Evolutionary conservation across 2,888 invertebrate genomes (phyloP).

Genomic region (Molanna angustata): DNA sequence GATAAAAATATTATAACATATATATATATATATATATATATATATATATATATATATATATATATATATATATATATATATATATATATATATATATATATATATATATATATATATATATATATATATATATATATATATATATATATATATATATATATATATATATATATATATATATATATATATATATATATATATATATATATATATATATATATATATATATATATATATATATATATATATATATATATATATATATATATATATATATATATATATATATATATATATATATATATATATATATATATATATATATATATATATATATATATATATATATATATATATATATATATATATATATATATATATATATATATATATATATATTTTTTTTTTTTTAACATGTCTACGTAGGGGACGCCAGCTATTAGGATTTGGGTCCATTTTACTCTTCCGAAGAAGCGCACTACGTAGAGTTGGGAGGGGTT

Average conservation of each 20-base stretch:
- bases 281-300: conserved; percentile 7
- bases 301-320: conserved; percentile 6
- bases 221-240: conserved; percentile 7
- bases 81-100: conserved; percentile 5
- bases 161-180: conserved; percentile 7
- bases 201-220: conserved; percentile 7
- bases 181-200: conserved; percentile 7
- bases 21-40: too few relatives aligned
- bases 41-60: too few relatives aligned
- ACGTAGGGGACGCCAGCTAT: too few relatives aligned
- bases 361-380: conserved; percentile 7
- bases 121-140: conserved; percentile 7
- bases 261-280: conserved; percentile 7
- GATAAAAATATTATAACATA: too few relatives aligned
- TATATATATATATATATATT: conserved; percentile 7
- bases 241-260: conserved; percentile 1
- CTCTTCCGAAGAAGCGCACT: too few relatives aligned
- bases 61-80: neutral
- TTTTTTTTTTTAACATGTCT: neutral
- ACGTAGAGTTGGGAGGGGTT: too few relatives aligned
- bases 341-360: conserved; percentile 6
- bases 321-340: neutral
- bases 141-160: conserved; percentile 7
- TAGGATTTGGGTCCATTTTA: too few relatives aligned
- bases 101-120: conserved; percentile 7